phyloP scores from a whole-genome alignment of 37 sponge, comb jelly and placozoan species.

The Eunapius fragilis region DNA sequence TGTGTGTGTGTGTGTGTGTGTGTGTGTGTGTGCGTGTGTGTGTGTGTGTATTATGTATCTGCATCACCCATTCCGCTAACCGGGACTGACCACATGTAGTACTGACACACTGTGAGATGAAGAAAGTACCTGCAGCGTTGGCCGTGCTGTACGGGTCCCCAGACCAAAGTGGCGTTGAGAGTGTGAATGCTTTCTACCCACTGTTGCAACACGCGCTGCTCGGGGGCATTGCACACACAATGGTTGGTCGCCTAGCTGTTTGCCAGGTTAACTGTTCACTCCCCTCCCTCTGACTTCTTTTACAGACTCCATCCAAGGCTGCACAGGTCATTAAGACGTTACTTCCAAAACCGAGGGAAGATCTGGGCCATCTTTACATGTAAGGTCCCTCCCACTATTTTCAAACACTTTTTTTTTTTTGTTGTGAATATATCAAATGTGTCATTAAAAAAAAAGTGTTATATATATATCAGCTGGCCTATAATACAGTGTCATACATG shows the following conservation, averaged over 20 bases:
- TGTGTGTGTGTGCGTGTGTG: neutral
- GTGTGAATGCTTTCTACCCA: constrained; percentile 17
- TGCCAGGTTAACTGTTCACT: neutral
- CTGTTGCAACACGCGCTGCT: constrained; percentile 21
- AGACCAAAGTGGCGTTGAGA: constrained; percentile 6
- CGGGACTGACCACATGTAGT: constrained; percentile 8
- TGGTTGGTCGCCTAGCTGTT: neutral
- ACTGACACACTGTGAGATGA: constrained; percentile 53
- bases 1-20: neutral
- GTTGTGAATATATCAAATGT: neutral
- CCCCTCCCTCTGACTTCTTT: neutral
- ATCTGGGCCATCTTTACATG: constrained; percentile 37
- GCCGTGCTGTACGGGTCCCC: constrained; percentile 21
- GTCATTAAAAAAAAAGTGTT: neutral
- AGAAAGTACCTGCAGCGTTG: constrained; percentile 18
- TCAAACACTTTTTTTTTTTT: neutral
- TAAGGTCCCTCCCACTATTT: neutral
- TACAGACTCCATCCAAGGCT: constrained; percentile 23
- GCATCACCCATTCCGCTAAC: neutral
- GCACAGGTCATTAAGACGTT: constrained; percentile 9
- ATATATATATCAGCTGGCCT: neutral
- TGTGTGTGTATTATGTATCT: neutral
- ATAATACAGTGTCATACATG: neutral
- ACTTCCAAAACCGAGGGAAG: constrained; percentile 22
- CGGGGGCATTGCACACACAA: neutral